Conservation (phyloP, 2,888 invertebrate species). For the Orthosia cruda region DNA sequence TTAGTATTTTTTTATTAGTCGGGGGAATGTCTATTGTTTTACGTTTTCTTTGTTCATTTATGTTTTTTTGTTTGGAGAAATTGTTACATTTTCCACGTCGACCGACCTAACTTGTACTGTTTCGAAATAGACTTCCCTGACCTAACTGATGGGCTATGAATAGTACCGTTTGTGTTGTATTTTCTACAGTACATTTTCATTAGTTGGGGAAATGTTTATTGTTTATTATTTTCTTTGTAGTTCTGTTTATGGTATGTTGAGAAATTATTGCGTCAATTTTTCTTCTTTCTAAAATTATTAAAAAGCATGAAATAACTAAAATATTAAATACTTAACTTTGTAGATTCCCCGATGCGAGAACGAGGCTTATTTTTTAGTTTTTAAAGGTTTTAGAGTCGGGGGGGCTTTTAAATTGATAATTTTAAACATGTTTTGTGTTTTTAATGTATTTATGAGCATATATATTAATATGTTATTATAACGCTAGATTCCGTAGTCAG, state of each 20-base stretch:
- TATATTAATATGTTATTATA: not conserved
- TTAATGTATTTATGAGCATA: not conserved
- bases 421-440: too few relatives aligned
- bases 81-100: conserved; percentile 24
- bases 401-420: too few relatives aligned
- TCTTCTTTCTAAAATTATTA: not conserved
- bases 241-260: not conserved
- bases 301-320: too few relatives aligned
- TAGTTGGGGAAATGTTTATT: conserved; percentile 5
- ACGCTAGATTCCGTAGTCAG: not conserved
- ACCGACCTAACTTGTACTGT: not conserved
- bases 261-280: not conserved
- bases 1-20: conserved; percentile 40
- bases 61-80: too few relatives aligned
- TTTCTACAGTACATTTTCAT: conserved; percentile 47
- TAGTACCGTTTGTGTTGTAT: conserved; percentile 30
- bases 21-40: conserved; percentile 2
- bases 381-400: too few relatives aligned
- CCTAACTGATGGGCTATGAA: conserved; percentile 46
- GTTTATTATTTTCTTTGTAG: conserved; percentile 1
- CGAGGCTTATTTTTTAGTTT: too few relatives aligned
- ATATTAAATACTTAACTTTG: too few relatives aligned
- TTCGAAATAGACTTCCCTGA: conserved; percentile 38
- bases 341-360: too few relatives aligned
- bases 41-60: too few relatives aligned